These are phyloP conservation scores for Champsocephalus esox DNA, from an alignment of 2,797 vertebrate species.

Conservation along the genomic window DNA sequence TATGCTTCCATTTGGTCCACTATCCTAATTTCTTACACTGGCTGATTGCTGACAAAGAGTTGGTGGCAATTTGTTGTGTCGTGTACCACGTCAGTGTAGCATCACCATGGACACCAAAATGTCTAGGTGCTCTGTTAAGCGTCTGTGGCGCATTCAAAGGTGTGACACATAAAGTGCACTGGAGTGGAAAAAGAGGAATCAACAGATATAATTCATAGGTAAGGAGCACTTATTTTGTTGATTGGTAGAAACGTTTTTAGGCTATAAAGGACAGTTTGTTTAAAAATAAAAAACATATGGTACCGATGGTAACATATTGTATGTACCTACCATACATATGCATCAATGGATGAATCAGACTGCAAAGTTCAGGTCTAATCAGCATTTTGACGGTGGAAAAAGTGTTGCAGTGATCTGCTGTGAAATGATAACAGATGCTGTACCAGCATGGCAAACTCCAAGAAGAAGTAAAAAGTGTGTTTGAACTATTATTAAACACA, in stretches of 20 bases:
- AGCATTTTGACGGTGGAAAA: conserved; percentile 26
- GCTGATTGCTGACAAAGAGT: background rate
- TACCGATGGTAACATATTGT: conserved; percentile 2
- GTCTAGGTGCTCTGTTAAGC: background rate
- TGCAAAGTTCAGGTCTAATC: conserved; percentile 16
- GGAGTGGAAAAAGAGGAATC: background rate
- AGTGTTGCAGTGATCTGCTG: conserved; percentile 13
- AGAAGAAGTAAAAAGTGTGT: background rate
- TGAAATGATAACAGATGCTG: conserved; percentile 17
- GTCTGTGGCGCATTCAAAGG: background rate
- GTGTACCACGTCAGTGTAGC: conserved; percentile 17
- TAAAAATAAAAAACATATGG: too few species aligned
- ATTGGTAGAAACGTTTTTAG: background rate
- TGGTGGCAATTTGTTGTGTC: background rate
- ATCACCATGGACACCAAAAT: conserved; percentile 26
- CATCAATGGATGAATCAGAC: conserved; percentile 22
- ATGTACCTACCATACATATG: background rate
- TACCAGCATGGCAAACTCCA: background rate
- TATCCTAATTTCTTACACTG: background rate
- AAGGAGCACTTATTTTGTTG: conserved; percentile 1
- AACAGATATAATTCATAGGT: conserved; percentile 1
- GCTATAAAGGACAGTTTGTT: background rate
- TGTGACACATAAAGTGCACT: background rate
- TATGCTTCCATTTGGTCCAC: background rate
- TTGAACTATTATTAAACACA: background rate